Evolutionary conservation across 2,888 invertebrate species (phyloP), one percentile per base, ranked within the genome.

Genomic region (Napeogenes inachia): DNA sequence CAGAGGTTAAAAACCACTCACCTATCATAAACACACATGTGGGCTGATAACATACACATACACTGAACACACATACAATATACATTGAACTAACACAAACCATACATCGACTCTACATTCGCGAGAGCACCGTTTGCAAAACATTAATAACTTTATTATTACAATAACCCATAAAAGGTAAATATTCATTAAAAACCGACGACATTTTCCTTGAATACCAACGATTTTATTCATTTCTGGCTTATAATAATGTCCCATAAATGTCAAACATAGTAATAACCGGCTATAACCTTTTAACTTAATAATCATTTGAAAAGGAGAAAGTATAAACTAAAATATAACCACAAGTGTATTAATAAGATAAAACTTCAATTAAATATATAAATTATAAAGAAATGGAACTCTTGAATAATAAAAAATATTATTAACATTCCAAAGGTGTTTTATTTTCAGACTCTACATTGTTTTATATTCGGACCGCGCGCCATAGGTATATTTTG

Each of bases 401-500:
- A n/a, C 8, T 13, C 4, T 13, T 13, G 21, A 21, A 21, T 21
- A 21, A 21, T 21, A 21, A 13, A 42, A n/a, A 56, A 38, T 32
- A 45, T 32, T 38, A 45, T 38, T 21, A 4, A 6, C 32, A 30
- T 54, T n/a, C 4, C 5, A 13, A 10, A 32, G 10, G 2, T 13
- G 59, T 71, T 76, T 50, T 76, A 70, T 82, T 73, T 84, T 80
- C 82, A 68, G 69, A 84, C 87, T 73, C 71, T 88, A 85, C 84
- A 61, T 66, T 71, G 75, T 80, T 86, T 84, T 80, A 81, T 81
- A 86, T 87, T 84, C 82, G 79, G 75, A 71, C 72, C 78, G 78
- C 82, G 77, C 77, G 70, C 80, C 79, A 75, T 74, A 67, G 74
- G 76, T 82, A 81, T 85, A 81, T 85, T 85, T 82, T 80, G 80